phyloP scores from a whole-genome alignment of 2,888 invertebrate species.

The Drosophila nigritarsus region DNA sequence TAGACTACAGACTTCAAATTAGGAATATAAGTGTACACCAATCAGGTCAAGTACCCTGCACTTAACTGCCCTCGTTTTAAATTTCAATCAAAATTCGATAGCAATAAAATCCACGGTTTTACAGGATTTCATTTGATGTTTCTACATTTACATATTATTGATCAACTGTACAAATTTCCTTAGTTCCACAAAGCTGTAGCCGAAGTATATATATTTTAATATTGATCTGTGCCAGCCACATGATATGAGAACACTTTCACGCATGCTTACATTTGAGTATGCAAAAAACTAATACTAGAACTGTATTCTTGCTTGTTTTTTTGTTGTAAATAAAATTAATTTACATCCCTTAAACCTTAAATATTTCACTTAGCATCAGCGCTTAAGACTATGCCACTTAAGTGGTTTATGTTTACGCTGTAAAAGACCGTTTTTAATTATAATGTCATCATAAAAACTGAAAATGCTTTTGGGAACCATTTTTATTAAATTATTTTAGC shows the following conservation, averaged over 20 bases:
- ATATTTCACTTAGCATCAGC: background rate
- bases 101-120: background rate
- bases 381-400: background rate
- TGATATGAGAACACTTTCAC: background rate
- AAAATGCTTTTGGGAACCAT: background rate
- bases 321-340: background rate
- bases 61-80: background rate
- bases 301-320: background rate
- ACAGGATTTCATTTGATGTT: background rate
- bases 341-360: background rate
- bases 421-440: background rate
- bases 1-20: background rate
- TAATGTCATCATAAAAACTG: background rate
- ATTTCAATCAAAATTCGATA: background rate
- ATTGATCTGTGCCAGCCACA: background rate
- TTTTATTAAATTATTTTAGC: background rate
- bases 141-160: background rate
- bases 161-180: background rate
- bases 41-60: background rate
- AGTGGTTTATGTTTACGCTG: background rate
- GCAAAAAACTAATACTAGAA: background rate
- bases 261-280: background rate
- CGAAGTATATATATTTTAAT: background rate
- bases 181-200: background rate
- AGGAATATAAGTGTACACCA: background rate